These are phyloP conservation scores for Daubentonia madagascariensis DNA, from an alignment of 2,113 vertebrate genomes.

Conservation along the genomic window DNA sequence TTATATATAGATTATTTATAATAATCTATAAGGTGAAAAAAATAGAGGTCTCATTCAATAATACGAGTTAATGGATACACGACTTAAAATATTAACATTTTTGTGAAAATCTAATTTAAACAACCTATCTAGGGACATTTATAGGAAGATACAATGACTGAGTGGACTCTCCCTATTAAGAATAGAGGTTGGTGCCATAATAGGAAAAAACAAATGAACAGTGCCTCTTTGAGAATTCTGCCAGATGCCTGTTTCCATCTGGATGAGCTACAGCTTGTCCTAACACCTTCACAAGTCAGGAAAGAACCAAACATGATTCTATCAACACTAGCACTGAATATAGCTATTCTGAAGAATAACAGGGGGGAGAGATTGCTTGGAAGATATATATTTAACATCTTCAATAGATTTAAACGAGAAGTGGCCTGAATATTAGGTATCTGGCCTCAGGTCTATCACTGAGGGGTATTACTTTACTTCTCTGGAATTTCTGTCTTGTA, in stretches of 20 bases:
- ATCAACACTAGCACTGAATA: not conserved
- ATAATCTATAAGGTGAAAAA: not conserved
- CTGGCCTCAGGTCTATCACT: not conserved
- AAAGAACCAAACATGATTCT: not conserved
- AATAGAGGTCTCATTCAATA: not conserved
- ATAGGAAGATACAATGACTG: not conserved
- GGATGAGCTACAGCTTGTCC: not conserved
- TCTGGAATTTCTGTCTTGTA: not conserved
- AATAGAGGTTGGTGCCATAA: not conserved
- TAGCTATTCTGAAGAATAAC: not conserved
- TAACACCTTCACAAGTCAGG: not conserved
- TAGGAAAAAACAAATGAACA: not conserved
- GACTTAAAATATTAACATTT: slow-evolving; percentile 8
- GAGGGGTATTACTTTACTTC: not conserved
- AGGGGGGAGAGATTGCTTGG: not conserved
- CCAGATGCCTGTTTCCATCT: not conserved
- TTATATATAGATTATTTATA: too few relatives aligned
- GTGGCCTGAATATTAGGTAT: not conserved
- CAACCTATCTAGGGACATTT: not conserved
- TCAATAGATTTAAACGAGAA: slow-evolving; percentile 18
- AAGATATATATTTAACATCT: not conserved
- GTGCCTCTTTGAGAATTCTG: not conserved
- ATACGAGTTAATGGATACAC: not conserved
- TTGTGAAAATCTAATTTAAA: slow-evolving; percentile 43
- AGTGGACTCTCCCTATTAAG: not conserved